A percentile compares a stretch with the other conserved stretches of the same genome.
Evolutionary conservation across 1,140 invertebrate species (phyloP).

Genomic region (Hormaphis cornu): DNA sequence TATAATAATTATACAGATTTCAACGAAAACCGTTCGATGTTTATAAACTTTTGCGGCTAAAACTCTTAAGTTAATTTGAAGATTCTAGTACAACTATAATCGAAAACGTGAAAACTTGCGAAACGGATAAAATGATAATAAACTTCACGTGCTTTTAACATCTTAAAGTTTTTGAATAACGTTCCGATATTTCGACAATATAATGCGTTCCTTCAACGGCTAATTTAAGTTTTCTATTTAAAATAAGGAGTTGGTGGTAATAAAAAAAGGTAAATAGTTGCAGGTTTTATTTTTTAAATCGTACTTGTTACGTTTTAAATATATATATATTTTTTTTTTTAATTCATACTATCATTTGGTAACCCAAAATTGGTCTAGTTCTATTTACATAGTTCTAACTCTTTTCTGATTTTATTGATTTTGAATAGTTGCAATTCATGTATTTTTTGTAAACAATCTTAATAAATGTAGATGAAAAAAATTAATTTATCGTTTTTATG

Average conservation of each 20-base stretch:
- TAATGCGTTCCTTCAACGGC: background rate
- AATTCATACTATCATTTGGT: no score
- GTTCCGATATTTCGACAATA: background rate
- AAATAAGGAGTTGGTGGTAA: no score
- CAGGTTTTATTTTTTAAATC: background rate
- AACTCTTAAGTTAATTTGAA: background rate
- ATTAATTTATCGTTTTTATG: no score
- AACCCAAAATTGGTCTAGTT: no score
- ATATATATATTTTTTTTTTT: no score
- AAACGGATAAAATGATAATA: conserved; percentile 13
- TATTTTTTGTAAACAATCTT: no score
- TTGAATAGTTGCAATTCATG: no score
- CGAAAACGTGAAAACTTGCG: background rate
- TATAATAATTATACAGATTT: background rate
- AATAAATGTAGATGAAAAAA: no score
- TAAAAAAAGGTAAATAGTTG: background rate
- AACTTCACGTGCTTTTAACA: background rate
- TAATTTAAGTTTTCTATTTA: background rate
- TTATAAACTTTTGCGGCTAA: background rate
- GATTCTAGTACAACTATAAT: background rate
- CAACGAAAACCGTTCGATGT: background rate
- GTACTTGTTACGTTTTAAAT: no score
- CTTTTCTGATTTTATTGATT: no score
- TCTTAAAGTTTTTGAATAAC: background rate
- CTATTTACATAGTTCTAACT: no score